Base-by-base conservation (phyloP, 2,797 vertebrate species). In the Phaenicophaeus curvirostris region DNA sequence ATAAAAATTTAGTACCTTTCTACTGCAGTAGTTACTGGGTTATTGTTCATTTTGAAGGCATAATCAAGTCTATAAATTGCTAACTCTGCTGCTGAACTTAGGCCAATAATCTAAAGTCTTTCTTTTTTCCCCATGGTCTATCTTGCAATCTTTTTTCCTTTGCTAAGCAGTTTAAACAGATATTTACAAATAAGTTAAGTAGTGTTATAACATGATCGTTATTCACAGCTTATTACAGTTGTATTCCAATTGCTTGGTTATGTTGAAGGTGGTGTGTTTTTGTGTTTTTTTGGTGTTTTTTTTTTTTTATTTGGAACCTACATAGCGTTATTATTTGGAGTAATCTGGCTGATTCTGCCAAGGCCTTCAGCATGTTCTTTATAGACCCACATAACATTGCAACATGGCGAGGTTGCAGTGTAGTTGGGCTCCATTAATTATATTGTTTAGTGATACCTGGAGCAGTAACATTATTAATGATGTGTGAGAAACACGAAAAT, bases 1-100 rank as follows among this genome's bases (percentile, higher is more conserved):
- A 95, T 96, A 96, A 97, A 97, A 97, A 97, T 97, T 95, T 96
- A 96, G 82, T 96, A 83, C 95, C 90, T 95, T 92, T 94, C 95
- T 96, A 96, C 76, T 92, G 87, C 76, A 93, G 92, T 97, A 93
- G 89, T 97, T 96, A 94, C 95, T 88, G 83, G 62, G 83, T 97
- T 96, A 96, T 96, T 96, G 94, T 96, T 97, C 94, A 94, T 96
- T 97, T 97, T 95, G 95, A 97, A 96, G 96, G 94, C 93, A 91
- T 97, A 97, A 97, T 97, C 95, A 97, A 96, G 80, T 95, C 95
- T 89, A 93, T 97, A 97, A 97, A 97, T 97, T 97, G 96, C 81
- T 94, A 96, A 97, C 79, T 94, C 89, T 87, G 93, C 62, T 90
- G 76, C 83, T 96, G 93, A 96, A 96, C 48, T 96, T 96, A 93